A percentile compares a stretch with the other conserved stretches of the same genome.
These are phyloP conservation scores for Bradypodion ventrale DNA, from an alignment of 2,797 vertebrate genomes.

Conservation along the genomic window DNA sequence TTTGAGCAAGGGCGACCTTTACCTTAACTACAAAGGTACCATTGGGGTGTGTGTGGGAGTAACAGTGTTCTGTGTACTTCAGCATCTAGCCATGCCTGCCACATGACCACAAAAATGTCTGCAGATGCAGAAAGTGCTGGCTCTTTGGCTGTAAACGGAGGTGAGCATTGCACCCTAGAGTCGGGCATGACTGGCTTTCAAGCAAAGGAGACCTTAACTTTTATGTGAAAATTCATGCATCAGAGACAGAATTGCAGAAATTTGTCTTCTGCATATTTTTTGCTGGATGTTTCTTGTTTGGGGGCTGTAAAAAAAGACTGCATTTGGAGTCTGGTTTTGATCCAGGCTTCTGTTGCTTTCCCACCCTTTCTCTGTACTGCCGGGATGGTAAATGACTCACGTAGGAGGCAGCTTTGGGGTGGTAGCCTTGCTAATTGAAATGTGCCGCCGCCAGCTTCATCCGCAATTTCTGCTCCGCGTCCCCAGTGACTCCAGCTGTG, in stretches of 20 bases:
- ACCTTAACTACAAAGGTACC: too few relatives aligned
- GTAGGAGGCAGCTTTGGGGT: slow-evolving; percentile 82
- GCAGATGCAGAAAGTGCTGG: too few relatives aligned
- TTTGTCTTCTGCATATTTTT: background rate
- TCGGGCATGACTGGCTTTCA: too few relatives aligned
- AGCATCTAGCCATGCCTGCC: too few relatives aligned
- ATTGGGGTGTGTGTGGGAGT: too few relatives aligned
- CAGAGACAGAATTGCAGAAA: background rate
- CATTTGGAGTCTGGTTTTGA: background rate
- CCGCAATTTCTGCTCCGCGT: slow-evolving; percentile 85
- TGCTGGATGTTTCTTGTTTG: background rate
- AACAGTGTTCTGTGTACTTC: too few relatives aligned
- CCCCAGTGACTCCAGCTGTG: slow-evolving; percentile 86
- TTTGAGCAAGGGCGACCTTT: too few relatives aligned
- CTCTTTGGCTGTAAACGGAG: too few relatives aligned
- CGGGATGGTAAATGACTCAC: slow-evolving; percentile 62
- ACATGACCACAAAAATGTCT: too few relatives aligned
- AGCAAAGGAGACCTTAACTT: too few relatives aligned
- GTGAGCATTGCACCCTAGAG: too few relatives aligned
- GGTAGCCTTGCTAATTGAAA: slow-evolving; percentile 89
- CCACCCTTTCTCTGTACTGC: background rate
- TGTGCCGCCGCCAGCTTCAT: slow-evolving; percentile 85
- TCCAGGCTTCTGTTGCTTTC: background rate
- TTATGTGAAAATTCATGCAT: too few relatives aligned
- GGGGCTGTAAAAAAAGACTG: background rate